Evolutionary conservation across 2,888 invertebrate species (phyloP).

Genomic region (Noctua janthe): DNA sequence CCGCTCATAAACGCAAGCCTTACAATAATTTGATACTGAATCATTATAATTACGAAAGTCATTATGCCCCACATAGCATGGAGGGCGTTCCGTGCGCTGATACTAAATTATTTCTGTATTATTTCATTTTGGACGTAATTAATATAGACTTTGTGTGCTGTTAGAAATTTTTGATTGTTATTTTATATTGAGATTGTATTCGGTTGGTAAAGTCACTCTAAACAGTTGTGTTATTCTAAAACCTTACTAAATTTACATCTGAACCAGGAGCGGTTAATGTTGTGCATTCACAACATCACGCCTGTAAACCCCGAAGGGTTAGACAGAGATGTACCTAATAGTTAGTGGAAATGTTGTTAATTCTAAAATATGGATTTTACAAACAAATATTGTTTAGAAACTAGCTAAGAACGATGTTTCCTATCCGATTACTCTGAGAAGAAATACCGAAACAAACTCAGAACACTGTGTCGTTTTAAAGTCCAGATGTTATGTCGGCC

Average conservation of each 20-base stretch:
- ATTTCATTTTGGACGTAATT: constrained; percentile 51
- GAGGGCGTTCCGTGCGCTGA: constrained; percentile 63
- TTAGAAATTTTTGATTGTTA: constrained; percentile 29
- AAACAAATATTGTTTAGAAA: neutral
- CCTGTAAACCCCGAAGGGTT: neutral
- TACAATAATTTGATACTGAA: constrained; percentile 79
- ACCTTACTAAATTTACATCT: neutral
- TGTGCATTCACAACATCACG: neutral
- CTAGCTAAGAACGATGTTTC: neutral
- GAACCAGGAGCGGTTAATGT: neutral
- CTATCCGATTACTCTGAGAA: neutral
- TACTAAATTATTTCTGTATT: constrained; percentile 59
- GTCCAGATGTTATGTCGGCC: neutral
- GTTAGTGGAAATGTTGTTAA: neutral
- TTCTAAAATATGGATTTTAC: neutral
- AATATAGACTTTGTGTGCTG: constrained; percentile 19
- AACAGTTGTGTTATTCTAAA: neutral
- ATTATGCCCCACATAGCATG: constrained; percentile 70
- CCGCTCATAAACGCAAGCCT: constrained; percentile 68
- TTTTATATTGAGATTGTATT: constrained; percentile 9
- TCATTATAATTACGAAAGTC: constrained; percentile 75
- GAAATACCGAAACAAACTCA: neutral
- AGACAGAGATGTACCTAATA: neutral
- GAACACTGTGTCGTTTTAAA: neutral
- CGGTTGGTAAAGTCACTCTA: neutral